These are phyloP conservation scores for Amphiprion percula DNA, from an alignment of 2,113 vertebrate genomes.

Conservation along the genomic window DNA sequence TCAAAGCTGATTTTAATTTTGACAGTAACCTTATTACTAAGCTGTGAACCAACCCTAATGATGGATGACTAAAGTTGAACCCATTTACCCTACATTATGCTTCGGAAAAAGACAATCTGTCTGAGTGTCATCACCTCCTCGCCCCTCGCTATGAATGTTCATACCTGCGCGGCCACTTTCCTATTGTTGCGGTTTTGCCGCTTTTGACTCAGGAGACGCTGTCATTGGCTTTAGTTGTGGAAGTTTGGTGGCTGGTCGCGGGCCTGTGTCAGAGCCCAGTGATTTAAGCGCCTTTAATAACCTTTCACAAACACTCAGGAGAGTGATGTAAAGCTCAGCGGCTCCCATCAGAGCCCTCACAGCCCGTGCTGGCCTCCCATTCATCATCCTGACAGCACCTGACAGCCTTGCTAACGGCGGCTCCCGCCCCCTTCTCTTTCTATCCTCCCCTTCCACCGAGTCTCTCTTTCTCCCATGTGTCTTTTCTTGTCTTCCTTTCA, in stretches of 20 bases:
- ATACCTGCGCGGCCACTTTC: slow-evolving; percentile 16
- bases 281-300: slow-evolving; percentile 84
- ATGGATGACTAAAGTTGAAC: slow-evolving; percentile 70
- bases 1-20: slow-evolving; percentile 11
- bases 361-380: slow-evolving; percentile 74
- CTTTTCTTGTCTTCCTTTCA: slow-evolving; percentile 40
- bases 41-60: slow-evolving; percentile 38
- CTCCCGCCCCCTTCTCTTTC: slow-evolving; percentile 28
- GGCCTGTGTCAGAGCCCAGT: slow-evolving; percentile 53
- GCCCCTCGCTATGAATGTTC: slow-evolving; percentile 2
- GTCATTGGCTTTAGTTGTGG: slow-evolving; percentile 44
- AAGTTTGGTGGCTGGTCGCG: slow-evolving; percentile 60
- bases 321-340: slow-evolving; percentile 77
- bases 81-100: slow-evolving; percentile 67
- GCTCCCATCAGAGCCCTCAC: slow-evolving; percentile 75
- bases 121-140: slow-evolving; percentile 46
- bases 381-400: slow-evolving; percentile 78
- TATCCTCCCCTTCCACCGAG: slow-evolving; percentile 44
- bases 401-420: slow-evolving; percentile 61
- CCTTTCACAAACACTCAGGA: slow-evolving; percentile 83
- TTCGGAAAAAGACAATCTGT: slow-evolving; percentile 56
- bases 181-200: slow-evolving; percentile 9
- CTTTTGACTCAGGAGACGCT: slow-evolving; percentile 2
- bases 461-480: slow-evolving; percentile 58
- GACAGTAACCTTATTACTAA: slow-evolving; percentile 21